phyloP scores from a whole-genome alignment of 2,888 invertebrate species.

The Petrophora chlorosata region DNA sequence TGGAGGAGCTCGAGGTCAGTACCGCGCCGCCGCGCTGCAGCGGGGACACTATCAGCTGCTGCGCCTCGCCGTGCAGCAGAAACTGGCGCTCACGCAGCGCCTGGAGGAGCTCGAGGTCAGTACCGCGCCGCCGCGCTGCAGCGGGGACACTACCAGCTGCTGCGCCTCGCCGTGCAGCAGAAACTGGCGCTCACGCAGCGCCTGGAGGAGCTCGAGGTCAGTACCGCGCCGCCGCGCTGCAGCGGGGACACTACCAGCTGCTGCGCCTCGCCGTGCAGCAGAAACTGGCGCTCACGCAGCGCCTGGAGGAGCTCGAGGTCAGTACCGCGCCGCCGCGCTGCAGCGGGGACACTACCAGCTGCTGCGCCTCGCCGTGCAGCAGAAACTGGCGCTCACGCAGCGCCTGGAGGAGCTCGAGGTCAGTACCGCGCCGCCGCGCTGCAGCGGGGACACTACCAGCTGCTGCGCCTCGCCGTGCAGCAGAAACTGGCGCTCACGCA shows the following conservation, averaged over 20 bases:
- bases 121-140: too few relatives aligned
- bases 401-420: conserved; percentile 98
- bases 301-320: conserved; percentile 98
- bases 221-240: too few relatives aligned
- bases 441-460: too few relatives aligned
- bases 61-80: conserved; percentile 98
- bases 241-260: too few relatives aligned
- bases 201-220: conserved; percentile 97
- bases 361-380: conserved; percentile 97
- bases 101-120: conserved; percentile 98
- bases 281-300: conserved; percentile 97
- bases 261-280: conserved; percentile 98
- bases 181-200: conserved; percentile 97
- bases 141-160: too few relatives aligned
- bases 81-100: conserved; percentile 96
- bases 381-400: conserved; percentile 97
- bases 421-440: too few relatives aligned
- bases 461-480: conserved; percentile 97
- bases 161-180: conserved; percentile 98
- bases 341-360: too few relatives aligned
- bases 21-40: too few relatives aligned
- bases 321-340: too few relatives aligned
- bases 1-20: conserved; percentile 98
- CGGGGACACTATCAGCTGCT: conserved; percentile 98
- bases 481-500: conserved; percentile 98